A percentile compares a stretch with the other conserved stretches of the same genome.
phyloP scores from a whole-genome alignment of 1,140 invertebrate species.

The Delia radicum region DNA sequence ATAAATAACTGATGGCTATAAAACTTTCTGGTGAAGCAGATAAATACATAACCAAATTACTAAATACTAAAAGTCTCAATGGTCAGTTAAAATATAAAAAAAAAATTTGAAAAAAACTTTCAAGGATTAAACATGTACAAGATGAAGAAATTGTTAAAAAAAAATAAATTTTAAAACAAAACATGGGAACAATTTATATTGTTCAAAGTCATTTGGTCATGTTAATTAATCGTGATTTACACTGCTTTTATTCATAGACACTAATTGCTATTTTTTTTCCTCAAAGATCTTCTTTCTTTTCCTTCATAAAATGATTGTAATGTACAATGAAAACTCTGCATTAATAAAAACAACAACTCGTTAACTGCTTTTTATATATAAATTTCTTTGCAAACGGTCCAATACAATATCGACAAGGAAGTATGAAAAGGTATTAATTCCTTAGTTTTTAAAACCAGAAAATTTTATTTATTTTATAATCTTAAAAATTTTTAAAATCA shows the following conservation, averaged over 20 bases:
- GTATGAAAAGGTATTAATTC: background rate
- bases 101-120: background rate
- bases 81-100: background rate
- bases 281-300: background rate
- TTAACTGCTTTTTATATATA: background rate
- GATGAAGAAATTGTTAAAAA: background rate
- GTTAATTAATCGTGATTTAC: conserved; percentile 19
- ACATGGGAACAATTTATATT: background rate
- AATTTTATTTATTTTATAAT: too few species aligned
- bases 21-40: background rate
- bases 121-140: background rate
- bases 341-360: background rate
- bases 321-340: background rate
- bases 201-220: background rate
- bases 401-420: background rate
- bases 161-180: background rate
- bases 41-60: background rate
- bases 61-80: background rate
- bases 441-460: too few species aligned
- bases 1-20: background rate
- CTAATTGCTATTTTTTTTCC: background rate
- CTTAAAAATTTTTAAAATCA: too few species aligned
- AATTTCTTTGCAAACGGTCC: background rate
- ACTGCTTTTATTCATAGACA: conserved; percentile 6
- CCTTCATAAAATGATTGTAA: background rate